Evolutionary conservation across 2,797 vertebrate species (phyloP).

Genomic region (Squalus acanthias): DNA sequence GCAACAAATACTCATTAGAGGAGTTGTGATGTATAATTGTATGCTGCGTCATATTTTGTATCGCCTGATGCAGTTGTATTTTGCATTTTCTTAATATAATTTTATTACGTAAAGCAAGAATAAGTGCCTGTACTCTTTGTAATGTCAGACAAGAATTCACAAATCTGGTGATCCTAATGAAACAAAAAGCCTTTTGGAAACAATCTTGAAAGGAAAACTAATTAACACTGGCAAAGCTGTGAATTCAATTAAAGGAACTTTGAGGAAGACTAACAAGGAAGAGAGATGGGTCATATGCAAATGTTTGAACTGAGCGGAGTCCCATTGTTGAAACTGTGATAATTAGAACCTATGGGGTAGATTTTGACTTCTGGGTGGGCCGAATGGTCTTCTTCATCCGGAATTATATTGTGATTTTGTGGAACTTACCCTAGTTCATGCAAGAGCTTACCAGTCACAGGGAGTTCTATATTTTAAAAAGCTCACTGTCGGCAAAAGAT

Average conservation of each 20-base stretch:
- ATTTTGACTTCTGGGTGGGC: no score
- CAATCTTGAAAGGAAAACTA: no score
- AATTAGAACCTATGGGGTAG: no score
- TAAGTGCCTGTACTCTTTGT: not conserved
- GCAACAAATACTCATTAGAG: not conserved
- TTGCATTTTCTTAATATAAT: not conserved
- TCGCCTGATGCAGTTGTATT: not conserved
- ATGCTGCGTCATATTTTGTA: not conserved
- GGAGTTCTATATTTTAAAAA: no score
- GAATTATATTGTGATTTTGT: no score
- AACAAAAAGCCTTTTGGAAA: no score
- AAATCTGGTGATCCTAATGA: not conserved
- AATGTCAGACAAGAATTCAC: not conserved
- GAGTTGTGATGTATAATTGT: not conserved
- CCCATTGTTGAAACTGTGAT: no score
- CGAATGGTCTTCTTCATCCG: no score
- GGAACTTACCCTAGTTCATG: no score
- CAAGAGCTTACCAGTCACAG: no score
- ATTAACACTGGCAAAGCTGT: no score
- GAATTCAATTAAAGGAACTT: not conserved
- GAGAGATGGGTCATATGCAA: not conserved
- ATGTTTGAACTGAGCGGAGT: not conserved
- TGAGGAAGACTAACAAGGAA: not conserved
- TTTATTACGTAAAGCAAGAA: not conserved
- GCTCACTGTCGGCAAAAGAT: no score